Conservation (phyloP, 2,797 vertebrate species). For the Chelon labrosus region DNA sequence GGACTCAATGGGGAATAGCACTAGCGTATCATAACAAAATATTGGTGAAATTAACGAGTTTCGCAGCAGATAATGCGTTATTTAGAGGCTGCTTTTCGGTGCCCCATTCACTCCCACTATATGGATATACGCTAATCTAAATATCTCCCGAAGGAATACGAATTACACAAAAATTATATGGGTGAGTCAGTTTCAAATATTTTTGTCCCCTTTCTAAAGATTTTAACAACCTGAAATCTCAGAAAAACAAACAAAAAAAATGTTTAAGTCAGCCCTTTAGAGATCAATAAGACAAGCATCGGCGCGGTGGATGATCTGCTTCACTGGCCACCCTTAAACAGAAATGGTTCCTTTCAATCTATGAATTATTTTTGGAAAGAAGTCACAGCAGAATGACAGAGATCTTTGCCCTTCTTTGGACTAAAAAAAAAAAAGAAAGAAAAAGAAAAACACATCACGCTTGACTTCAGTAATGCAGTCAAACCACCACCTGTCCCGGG, state of each 20-base stretch:
- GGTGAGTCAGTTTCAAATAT: neutral
- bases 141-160: no score
- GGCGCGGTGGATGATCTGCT: neutral
- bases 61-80: no score
- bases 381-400: conserved; percentile 50
- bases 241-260: conserved; percentile 4
- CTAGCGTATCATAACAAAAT: no score
- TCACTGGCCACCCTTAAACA: conserved; percentile 26
- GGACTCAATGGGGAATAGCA: no score
- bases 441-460: conserved; percentile 29
- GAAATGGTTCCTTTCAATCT: conserved; percentile 32
- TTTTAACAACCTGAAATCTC: neutral
- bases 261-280: neutral
- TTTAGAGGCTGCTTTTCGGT: no score
- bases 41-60: no score
- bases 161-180: no score
- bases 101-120: no score
- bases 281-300: neutral
- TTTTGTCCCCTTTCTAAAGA: neutral
- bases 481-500: conserved; percentile 64
- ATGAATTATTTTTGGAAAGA: conserved; percentile 42
- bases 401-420: conserved; percentile 35
- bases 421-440: neutral
- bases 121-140: no score
- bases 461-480: conserved; percentile 63